Conservation (phyloP, 2,797 vertebrate genomes). For the Macrochelys suwanniensis region DNA sequence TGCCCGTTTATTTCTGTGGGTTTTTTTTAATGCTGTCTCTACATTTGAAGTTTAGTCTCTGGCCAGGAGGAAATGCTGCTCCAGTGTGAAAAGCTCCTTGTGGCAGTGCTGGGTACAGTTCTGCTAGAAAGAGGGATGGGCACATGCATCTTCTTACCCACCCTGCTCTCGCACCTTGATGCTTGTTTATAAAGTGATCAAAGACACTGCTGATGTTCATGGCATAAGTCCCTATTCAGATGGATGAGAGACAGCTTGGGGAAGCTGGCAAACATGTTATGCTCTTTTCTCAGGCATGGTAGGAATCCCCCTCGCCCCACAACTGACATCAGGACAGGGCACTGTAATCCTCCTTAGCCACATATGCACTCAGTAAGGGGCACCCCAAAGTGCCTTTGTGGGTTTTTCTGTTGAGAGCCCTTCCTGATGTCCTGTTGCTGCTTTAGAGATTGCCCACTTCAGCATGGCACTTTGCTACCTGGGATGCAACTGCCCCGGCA, state of each 20-base stretch:
- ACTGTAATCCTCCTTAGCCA: background rate
- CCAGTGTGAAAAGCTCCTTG: background rate
- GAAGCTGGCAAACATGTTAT: background rate
- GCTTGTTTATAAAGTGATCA: conserved; percentile 12
- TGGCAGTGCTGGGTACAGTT: background rate
- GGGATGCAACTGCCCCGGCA: background rate
- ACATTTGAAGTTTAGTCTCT: background rate
- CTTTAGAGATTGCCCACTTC: background rate
- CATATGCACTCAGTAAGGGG: background rate
- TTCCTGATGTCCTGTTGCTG: background rate
- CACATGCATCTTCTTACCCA: background rate
- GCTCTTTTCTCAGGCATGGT: background rate
- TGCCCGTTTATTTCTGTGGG: background rate
- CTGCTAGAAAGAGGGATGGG: background rate
- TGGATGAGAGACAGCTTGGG: background rate
- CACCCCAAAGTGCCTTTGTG: background rate
- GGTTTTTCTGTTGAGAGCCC: background rate
- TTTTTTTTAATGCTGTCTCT: background rate
- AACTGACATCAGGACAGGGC: background rate
- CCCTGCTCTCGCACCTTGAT: background rate
- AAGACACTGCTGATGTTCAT: background rate
- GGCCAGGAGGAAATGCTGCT: background rate
- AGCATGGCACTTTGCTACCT: background rate
- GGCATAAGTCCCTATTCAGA: background rate
- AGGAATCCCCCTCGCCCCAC: background rate